These are phyloP conservation scores for Meteorus colon DNA, from an alignment of 2,888 invertebrate genomes.

Conservation along the genomic window DNA sequence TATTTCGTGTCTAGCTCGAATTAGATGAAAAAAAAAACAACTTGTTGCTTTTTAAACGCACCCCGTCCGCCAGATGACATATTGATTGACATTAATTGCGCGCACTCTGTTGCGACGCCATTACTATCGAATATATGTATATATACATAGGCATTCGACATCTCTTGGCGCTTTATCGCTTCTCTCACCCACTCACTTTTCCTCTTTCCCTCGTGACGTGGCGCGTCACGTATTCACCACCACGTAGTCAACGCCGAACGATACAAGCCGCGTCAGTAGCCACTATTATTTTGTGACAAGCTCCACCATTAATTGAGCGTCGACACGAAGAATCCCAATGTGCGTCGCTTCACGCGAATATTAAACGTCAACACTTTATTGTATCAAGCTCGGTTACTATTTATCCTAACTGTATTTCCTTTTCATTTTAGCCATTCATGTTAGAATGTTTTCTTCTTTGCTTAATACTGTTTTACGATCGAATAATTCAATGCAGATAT, in stretches of 20 bases:
- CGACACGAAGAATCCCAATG: constrained; percentile 41
- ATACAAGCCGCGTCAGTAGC: constrained; percentile 21
- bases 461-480: not conserved
- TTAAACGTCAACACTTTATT: constrained; percentile 10
- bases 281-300: constrained; percentile 44
- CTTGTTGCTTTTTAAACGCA: constrained; percentile 45
- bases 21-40: constrained; percentile 40
- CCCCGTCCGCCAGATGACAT: constrained; percentile 26
- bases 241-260: constrained; percentile 39
- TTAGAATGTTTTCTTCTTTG: not conserved
- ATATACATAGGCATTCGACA: not conserved
- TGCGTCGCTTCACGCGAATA: constrained; percentile 9
- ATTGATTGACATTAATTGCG: constrained; percentile 55
- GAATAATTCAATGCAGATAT: not conserved
- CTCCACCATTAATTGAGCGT: constrained; percentile 37
- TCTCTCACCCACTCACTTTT: not conserved
- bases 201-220: not conserved
- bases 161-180: constrained; percentile 5
- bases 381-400: not conserved
- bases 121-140: constrained; percentile 15
- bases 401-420: not conserved
- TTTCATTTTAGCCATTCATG: not conserved
- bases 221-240: constrained; percentile 39
- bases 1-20: constrained; percentile 21
- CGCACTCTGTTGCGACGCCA: constrained; percentile 41